phyloP scores from a whole-genome alignment of 2,888 invertebrate genomes.

The Vandiemenella viatica region DNA sequence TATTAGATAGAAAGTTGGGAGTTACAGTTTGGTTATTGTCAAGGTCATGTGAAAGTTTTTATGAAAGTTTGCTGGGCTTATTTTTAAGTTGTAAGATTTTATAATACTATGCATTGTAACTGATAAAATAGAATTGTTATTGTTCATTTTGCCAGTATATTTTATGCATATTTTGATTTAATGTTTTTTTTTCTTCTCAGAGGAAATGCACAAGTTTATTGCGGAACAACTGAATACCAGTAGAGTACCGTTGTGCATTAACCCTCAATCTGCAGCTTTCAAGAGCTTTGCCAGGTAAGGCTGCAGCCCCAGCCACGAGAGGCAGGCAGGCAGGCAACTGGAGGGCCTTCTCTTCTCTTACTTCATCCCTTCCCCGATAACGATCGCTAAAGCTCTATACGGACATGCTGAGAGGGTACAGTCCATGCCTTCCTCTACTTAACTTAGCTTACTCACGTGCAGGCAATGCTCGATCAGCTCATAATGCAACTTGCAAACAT shows the following conservation, averaged over 20 bases:
- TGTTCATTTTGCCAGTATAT: too few relatives aligned
- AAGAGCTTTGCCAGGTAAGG: conserved; percentile 99
- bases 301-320: conserved; percentile 22
- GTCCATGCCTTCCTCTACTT: conserved; percentile 17
- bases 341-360: conserved; percentile 12
- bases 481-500: background rate
- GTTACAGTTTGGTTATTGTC: too few relatives aligned
- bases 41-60: too few relatives aligned
- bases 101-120: too few relatives aligned
- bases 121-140: too few relatives aligned
- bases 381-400: conserved; percentile 8
- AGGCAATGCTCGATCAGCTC: conserved; percentile 11
- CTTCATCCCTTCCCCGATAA: conserved; percentile 12
- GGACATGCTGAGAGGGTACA: conserved; percentile 14
- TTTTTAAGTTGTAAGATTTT: too few relatives aligned
- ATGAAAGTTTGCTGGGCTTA: too few relatives aligned
- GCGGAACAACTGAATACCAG: conserved; percentile 90
- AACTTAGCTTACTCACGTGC: conserved; percentile 16
- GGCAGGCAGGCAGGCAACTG: conserved; percentile 6
- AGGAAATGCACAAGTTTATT: conserved; percentile 98
- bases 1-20: too few relatives aligned
- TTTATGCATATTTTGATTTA: too few relatives aligned
- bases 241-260: conserved; percentile 96
- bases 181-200: conserved; percentile 40
- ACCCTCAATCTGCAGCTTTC: conserved; percentile 98